These are phyloP conservation scores for Lutjanus campechanus DNA, from an alignment of 2,797 vertebrate species.

Conservation along the genomic window DNA sequence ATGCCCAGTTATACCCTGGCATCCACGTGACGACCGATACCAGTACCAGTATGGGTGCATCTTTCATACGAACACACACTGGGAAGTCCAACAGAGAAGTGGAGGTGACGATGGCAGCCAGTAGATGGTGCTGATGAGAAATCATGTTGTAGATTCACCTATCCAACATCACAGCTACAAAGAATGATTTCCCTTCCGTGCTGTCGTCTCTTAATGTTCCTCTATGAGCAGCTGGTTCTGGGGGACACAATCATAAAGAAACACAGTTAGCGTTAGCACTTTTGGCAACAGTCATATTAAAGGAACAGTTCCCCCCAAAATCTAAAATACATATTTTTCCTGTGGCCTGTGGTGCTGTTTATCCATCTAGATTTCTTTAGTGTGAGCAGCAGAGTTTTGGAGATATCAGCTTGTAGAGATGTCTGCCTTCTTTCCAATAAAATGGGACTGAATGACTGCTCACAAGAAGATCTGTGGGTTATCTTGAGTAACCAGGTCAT, in stretches of 20 bases:
- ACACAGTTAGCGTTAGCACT: background rate
- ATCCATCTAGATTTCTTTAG: too few species aligned
- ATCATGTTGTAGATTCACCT: constrained; percentile 62
- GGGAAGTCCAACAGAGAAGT: constrained; percentile 28
- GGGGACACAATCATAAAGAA: constrained; percentile 52
- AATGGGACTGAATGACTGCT: too few species aligned
- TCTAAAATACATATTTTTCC: too few species aligned
- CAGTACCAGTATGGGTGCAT: constrained; percentile 25
- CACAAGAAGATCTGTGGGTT: too few species aligned
- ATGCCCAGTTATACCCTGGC: constrained; percentile 22
- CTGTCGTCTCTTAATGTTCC: constrained; percentile 88
- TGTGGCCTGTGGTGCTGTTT: too few species aligned
- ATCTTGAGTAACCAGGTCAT: too few species aligned
- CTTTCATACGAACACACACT: constrained; percentile 38
- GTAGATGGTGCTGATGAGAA: constrained; percentile 59
- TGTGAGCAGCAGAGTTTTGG: too few species aligned
- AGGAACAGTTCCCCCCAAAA: background rate
- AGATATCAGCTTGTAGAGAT: too few species aligned
- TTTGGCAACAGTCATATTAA: background rate
- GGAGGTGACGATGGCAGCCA: constrained; percentile 53
- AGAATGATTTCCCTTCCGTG: constrained; percentile 81
- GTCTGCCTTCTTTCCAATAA: too few species aligned
- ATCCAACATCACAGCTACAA: constrained; percentile 88
- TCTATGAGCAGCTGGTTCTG: constrained; percentile 93
- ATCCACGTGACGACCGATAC: constrained; percentile 3